Evolutionary conservation across 2,888 invertebrate species (phyloP).

Genomic region (Eilema caniola): DNA sequence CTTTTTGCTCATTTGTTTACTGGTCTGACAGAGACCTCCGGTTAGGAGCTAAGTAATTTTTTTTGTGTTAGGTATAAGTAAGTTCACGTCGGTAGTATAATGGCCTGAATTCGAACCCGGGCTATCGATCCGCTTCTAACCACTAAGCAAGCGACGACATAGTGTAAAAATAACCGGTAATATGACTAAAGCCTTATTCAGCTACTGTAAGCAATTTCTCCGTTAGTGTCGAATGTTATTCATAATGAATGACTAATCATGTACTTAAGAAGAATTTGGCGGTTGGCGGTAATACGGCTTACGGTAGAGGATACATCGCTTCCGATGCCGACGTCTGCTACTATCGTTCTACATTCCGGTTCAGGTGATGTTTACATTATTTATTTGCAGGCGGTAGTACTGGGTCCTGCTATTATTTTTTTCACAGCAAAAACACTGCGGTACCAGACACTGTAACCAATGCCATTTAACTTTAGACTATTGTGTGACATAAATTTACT

Average conservation of each 20-base stretch:
- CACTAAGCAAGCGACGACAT: too few relatives aligned
- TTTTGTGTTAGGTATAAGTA: too few relatives aligned
- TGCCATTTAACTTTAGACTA: too few relatives aligned
- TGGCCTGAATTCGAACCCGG: too few relatives aligned
- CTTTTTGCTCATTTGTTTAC: too few relatives aligned
- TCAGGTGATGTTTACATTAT: conserved; percentile 41
- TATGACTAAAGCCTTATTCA: neutral
- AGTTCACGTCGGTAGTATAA: too few relatives aligned
- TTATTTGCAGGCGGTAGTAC: neutral
- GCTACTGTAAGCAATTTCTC: conserved; percentile 16
- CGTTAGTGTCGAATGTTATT: conserved; percentile 16
- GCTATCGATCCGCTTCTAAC: too few relatives aligned
- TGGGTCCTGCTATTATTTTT: neutral
- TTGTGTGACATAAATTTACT: too few relatives aligned
- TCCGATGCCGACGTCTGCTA: conserved; percentile 22
- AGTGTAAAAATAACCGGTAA: neutral
- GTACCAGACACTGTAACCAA: too few relatives aligned
- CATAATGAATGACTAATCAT: conserved; percentile 35
- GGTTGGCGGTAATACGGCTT: neutral
- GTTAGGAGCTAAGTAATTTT: too few relatives aligned
- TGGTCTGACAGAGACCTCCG: too few relatives aligned
- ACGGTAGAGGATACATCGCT: conserved; percentile 13
- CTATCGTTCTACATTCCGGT: conserved; percentile 39
- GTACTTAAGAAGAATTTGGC: conserved; percentile 24
- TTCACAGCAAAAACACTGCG: too few relatives aligned